These are phyloP conservation scores for Cerceris ruficornis DNA, from an alignment of 2,888 invertebrate species.

Conservation along the genomic window DNA sequence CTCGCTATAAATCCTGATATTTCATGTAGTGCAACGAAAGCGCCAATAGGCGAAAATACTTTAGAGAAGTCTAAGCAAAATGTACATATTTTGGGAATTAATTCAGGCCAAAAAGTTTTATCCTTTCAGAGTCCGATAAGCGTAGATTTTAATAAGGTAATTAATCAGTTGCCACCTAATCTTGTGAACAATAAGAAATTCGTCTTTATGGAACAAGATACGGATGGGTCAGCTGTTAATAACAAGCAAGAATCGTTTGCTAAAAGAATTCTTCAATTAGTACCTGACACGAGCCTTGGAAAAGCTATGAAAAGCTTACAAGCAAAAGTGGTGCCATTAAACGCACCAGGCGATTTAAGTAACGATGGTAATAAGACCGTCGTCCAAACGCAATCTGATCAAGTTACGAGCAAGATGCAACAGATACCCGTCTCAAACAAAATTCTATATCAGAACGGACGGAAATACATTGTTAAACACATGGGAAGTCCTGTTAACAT, in stretches of 20 bases:
- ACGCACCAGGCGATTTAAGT: neutral
- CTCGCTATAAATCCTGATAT: conserved; percentile 11
- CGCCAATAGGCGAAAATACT: conserved; percentile 12
- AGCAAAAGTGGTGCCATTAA: conserved; percentile 25
- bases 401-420: neutral
- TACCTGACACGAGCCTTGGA: conserved; percentile 19
- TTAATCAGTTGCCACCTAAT: conserved; percentile 69
- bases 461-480: conserved; percentile 64
- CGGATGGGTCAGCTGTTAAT: conserved; percentile 32
- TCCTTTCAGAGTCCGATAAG: conserved; percentile 67
- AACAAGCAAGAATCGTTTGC: conserved; percentile 21
- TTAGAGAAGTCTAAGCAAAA: conserved; percentile 27
- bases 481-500: conserved; percentile 7
- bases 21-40: conserved; percentile 8
- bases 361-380: conserved; percentile 5
- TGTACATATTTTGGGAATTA: conserved; percentile 37
- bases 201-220: conserved; percentile 66
- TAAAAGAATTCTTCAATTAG: conserved; percentile 23
- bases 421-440: conserved; percentile 28
- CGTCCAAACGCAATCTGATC: neutral
- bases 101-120: conserved; percentile 62
- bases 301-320: conserved; percentile 35
- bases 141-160: conserved; percentile 67
- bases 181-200: conserved; percentile 68
- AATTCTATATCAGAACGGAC: conserved; percentile 66